A percentile compares a stretch with the other conserved stretches of the same genome.
Conservation (phyloP, 2,113 vertebrate species). For the Muscicapa adusta region DNA sequence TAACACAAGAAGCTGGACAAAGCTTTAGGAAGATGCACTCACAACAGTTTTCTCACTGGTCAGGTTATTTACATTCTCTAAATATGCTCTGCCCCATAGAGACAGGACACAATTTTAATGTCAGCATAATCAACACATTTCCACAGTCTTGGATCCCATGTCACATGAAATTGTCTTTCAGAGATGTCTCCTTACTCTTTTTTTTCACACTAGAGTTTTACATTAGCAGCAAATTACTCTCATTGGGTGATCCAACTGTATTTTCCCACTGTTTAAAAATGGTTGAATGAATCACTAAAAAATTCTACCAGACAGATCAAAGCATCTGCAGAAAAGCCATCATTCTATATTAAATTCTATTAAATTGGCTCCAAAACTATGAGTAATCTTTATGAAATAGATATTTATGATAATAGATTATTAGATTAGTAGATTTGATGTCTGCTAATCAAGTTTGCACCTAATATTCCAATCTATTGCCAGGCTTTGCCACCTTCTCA, state of each 20-base stretch:
- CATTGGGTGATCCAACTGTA: constrained; percentile 10
- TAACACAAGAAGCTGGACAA: background rate
- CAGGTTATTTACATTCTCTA: background rate
- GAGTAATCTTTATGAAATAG: background rate
- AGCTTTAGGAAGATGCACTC: background rate
- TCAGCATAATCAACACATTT: background rate
- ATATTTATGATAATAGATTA: background rate
- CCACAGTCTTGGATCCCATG: background rate
- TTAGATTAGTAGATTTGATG: background rate
- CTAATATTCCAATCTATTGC: background rate
- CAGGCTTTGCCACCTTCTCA: background rate
- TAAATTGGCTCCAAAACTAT: background rate
- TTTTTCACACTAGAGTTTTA: background rate
- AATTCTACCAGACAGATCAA: background rate
- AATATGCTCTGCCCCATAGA: background rate
- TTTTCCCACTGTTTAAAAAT: constrained; percentile 21
- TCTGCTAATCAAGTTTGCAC: background rate
- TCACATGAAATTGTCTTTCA: background rate
- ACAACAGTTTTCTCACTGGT: background rate
- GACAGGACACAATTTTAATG: background rate
- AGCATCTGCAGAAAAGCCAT: background rate
- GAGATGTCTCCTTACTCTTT: background rate
- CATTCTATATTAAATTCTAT: background rate
- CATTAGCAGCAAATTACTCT: background rate
- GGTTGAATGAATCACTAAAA: background rate